Evolutionary conservation across 2,888 invertebrate species (phyloP).

Genomic region (Eristalis tenax): DNA sequence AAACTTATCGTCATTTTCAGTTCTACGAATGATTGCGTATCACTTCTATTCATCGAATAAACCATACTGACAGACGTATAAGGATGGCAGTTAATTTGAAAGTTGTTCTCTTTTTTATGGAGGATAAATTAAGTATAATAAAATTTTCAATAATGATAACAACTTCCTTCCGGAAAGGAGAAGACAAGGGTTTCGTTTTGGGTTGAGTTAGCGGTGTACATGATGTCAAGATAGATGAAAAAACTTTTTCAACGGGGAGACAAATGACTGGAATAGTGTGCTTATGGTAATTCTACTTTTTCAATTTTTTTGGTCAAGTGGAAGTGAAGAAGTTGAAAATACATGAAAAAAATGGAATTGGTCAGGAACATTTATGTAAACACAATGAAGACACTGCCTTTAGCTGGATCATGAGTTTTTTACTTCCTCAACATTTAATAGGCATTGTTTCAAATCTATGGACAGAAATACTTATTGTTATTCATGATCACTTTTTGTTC

Average conservation of each 20-base stretch:
- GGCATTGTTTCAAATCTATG: slow-evolving; percentile 62
- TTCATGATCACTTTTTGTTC: no score
- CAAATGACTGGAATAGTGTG: slow-evolving; percentile 71
- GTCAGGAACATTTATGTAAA: slow-evolving; percentile 65
- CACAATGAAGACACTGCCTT: slow-evolving; percentile 56
- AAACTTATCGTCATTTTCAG: slow-evolving; percentile 54
- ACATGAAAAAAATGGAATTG: slow-evolving; percentile 49
- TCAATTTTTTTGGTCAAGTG: not conserved
- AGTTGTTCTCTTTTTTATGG: slow-evolving; percentile 67
- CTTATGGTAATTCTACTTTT: slow-evolving; percentile 66
- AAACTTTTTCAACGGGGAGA: slow-evolving; percentile 67
- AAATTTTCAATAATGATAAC: slow-evolving; percentile 64
- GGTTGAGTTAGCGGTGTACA: not conserved
- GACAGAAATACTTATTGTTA: slow-evolving; percentile 63
- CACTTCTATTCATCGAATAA: slow-evolving; percentile 46
- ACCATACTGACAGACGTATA: slow-evolving; percentile 39
- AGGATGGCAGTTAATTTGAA: slow-evolving; percentile 64
- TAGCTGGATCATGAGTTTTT: slow-evolving; percentile 64
- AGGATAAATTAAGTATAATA: slow-evolving; percentile 71
- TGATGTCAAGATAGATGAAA: slow-evolving; percentile 32
- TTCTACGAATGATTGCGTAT: slow-evolving; percentile 21
- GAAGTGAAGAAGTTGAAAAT: slow-evolving; percentile 1
- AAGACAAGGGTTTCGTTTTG: slow-evolving; percentile 3
- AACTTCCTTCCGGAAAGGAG: slow-evolving; percentile 29
- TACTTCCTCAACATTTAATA: slow-evolving; percentile 66